Conservation (phyloP, 2,113 vertebrate species). For the Lynx canadensis region DNA sequence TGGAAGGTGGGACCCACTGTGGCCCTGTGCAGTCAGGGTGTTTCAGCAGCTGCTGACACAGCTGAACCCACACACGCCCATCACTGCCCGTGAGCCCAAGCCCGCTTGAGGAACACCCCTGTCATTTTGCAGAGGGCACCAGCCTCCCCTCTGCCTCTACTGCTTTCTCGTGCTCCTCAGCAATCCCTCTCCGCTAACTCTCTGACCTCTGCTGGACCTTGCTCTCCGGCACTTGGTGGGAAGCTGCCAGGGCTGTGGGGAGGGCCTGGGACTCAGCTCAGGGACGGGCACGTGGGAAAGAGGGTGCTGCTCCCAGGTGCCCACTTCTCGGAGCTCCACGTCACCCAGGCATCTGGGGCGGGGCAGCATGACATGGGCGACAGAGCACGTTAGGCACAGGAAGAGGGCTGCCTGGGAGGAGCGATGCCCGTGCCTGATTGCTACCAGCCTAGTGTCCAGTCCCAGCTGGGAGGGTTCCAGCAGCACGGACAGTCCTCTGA, state of each 20-base stretch:
- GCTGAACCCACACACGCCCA: too few species aligned
- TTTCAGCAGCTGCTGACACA: neutral
- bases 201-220: neutral
- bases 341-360: rapidly evolving
- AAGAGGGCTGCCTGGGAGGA: neutral
- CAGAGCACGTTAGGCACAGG: neutral
- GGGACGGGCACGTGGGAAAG: neutral
- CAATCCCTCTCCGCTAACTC: neutral
- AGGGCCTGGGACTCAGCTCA: neutral
- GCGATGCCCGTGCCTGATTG: too few species aligned
- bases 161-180: neutral
- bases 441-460: neutral
- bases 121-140: neutral
- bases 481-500: neutral
- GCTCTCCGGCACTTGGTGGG: neutral
- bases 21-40: neutral
- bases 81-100: neutral
- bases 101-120: neutral
- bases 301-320: neutral
- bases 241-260: neutral
- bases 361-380: neutral
- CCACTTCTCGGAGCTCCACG: neutral
- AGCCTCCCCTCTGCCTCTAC: neutral
- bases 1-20: too few species aligned
- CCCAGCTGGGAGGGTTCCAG: neutral